Evolutionary conservation across 2,113 vertebrate species (phyloP).

Genomic region (Trichechus manatus): DNA sequence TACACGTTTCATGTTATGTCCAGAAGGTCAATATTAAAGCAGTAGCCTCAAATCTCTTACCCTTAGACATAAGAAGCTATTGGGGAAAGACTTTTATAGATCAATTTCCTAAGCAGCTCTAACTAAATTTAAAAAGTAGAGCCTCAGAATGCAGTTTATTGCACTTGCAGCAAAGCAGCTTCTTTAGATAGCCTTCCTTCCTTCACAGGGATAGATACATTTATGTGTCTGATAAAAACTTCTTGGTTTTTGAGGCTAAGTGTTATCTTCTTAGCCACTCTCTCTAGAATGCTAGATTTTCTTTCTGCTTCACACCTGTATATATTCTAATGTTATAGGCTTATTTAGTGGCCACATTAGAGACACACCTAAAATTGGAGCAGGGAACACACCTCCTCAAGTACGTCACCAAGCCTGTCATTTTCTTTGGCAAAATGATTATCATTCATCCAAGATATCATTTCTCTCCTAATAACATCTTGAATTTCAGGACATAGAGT

Average conservation of each 20-base stretch:
- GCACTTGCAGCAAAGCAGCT: background rate
- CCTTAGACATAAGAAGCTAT: background rate
- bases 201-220: background rate
- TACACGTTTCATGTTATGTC: background rate
- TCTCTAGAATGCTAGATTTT: background rate
- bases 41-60: background rate
- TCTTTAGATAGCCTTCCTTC: background rate
- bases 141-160: constrained; percentile 38
- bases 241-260: constrained; percentile 14
- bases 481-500: background rate
- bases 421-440: background rate
- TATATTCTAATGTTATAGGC: background rate
- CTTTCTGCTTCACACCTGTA: background rate
- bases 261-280: background rate
- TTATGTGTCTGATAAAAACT: background rate
- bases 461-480: background rate
- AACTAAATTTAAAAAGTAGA: constrained; percentile 19
- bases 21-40: constrained; percentile 10
- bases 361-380: background rate
- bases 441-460: background rate
- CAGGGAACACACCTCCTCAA: background rate
- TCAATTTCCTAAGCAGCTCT: background rate
- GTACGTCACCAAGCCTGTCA: background rate
- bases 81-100: background rate
- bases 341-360: background rate